Conservation (phyloP, 2,888 invertebrate genomes). For the Carabus problematicus region DNA sequence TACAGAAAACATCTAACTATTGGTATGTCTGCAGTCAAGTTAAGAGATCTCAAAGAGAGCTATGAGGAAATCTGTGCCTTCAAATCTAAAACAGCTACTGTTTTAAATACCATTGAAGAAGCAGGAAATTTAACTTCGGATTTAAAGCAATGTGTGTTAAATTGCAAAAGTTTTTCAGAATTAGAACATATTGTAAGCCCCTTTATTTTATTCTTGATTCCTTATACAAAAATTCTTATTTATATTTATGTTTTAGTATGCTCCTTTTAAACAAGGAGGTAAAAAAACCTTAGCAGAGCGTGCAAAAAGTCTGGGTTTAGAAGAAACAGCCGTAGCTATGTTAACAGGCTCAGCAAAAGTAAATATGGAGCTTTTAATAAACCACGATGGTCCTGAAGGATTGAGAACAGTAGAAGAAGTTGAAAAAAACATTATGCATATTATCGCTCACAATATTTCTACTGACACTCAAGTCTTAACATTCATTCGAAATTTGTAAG, state of each 20-base stretch:
- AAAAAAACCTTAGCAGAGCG: slow-evolving; percentile 79
- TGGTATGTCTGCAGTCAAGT: slow-evolving; percentile 75
- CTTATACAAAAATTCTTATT: slow-evolving; percentile 11
- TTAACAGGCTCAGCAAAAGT: slow-evolving; percentile 64
- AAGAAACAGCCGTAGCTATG: slow-evolving; percentile 68
- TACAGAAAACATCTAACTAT: slow-evolving; percentile 81
- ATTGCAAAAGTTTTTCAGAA: slow-evolving; percentile 74
- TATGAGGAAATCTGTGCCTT: slow-evolving; percentile 74
- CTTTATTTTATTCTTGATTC: slow-evolving; percentile 6
- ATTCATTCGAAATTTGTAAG: slow-evolving; percentile 74
- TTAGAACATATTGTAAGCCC: slow-evolving; percentile 78
- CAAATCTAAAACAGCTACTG: slow-evolving; percentile 72
- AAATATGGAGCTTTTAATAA: slow-evolving; percentile 54
- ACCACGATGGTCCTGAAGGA: slow-evolving; percentile 58
- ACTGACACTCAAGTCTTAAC: slow-evolving; percentile 79
- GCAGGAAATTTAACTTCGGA: slow-evolving; percentile 70
- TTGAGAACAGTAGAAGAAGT: slow-evolving; percentile 67
- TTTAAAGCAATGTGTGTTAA: slow-evolving; percentile 69
- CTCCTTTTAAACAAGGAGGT: slow-evolving; percentile 78
- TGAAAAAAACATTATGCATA: slow-evolving; percentile 75
- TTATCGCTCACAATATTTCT: slow-evolving; percentile 81
- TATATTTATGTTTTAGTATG: slow-evolving; percentile 71
- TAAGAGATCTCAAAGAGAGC: slow-evolving; percentile 76
- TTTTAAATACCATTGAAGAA: slow-evolving; percentile 71
- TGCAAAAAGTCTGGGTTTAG: slow-evolving; percentile 79